These are phyloP conservation scores for Amblyjoppa proteus DNA, from an alignment of 2,888 invertebrate species.

Conservation along the genomic window DNA sequence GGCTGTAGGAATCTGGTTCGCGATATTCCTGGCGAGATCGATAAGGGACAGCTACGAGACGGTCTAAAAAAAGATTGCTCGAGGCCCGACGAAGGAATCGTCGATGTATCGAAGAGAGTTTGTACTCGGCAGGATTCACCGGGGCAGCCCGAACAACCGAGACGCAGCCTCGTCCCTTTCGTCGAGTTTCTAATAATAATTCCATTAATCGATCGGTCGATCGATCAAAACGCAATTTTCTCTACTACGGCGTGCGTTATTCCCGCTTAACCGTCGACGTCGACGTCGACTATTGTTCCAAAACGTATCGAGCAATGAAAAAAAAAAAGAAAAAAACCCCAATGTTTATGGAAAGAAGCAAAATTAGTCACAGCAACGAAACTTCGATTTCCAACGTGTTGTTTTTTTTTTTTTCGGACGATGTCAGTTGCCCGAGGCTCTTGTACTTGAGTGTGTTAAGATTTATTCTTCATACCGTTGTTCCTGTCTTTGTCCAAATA, in stretches of 20 bases:
- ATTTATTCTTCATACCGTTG: slow-evolving; percentile 25
- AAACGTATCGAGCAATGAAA: background rate
- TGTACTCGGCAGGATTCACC: slow-evolving; percentile 44
- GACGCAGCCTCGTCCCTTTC: slow-evolving; percentile 29
- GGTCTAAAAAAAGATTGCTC: slow-evolving; percentile 76
- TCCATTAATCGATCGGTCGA: background rate
- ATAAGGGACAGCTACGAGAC: slow-evolving; percentile 87
- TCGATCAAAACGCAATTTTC: slow-evolving; percentile 8
- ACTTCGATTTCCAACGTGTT: background rate
- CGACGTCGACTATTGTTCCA: slow-evolving; percentile 1
- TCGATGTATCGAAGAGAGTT: slow-evolving; percentile 4
- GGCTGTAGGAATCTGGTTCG: slow-evolving; percentile 87
- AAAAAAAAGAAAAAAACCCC: background rate
- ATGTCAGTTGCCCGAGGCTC: background rate
- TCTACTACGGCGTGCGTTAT: slow-evolving; percentile 11
- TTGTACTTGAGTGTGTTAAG: slow-evolving; percentile 42
- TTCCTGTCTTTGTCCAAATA: slow-evolving; percentile 60
- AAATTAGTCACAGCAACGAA: background rate
- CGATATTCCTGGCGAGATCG: slow-evolving; percentile 87
- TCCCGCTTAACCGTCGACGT: slow-evolving; percentile 17
- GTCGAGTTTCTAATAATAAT: slow-evolving; percentile 32
- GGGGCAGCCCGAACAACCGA: slow-evolving; percentile 12
- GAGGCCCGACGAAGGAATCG: slow-evolving; percentile 14
- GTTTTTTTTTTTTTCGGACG: background rate
- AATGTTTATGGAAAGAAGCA: background rate